Conservation (phyloP, 2,113 vertebrate genomes). For the Oreochromis aureus region DNA sequence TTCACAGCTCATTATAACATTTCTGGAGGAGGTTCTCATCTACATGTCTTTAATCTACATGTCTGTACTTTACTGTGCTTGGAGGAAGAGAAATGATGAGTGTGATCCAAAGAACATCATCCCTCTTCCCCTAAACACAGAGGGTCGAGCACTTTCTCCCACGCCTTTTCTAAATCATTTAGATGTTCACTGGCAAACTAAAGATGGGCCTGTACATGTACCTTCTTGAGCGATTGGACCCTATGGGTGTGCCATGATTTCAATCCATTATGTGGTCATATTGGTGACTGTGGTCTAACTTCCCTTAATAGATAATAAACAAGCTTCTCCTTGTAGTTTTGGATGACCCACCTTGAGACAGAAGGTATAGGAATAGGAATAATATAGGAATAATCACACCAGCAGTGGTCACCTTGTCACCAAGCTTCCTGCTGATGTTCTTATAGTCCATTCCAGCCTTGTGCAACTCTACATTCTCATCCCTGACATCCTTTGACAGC, state of each 20-base stretch:
- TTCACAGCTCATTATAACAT: background rate
- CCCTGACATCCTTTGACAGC: background rate
- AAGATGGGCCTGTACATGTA: background rate
- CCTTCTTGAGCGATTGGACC: background rate
- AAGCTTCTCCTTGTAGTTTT: background rate
- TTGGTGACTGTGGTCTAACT: background rate
- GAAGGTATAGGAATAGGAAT: background rate
- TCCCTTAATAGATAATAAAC: background rate
- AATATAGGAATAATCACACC: background rate
- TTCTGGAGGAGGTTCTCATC: background rate
- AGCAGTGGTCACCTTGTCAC: background rate
- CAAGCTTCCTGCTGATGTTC: background rate
- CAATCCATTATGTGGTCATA: background rate
- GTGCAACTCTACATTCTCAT: background rate
- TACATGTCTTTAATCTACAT: background rate
- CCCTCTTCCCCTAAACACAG: background rate
- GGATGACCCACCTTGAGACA: background rate
- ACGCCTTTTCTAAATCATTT: background rate
- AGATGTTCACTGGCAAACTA: background rate
- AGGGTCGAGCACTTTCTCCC: background rate
- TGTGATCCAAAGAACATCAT: background rate
- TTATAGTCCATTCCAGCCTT: background rate
- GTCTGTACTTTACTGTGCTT: background rate
- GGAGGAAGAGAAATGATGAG: background rate
- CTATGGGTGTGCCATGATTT: background rate